Evolutionary conservation across 2,888 invertebrate species (phyloP).

Genomic region (Rhyacophila evoluta): DNA sequence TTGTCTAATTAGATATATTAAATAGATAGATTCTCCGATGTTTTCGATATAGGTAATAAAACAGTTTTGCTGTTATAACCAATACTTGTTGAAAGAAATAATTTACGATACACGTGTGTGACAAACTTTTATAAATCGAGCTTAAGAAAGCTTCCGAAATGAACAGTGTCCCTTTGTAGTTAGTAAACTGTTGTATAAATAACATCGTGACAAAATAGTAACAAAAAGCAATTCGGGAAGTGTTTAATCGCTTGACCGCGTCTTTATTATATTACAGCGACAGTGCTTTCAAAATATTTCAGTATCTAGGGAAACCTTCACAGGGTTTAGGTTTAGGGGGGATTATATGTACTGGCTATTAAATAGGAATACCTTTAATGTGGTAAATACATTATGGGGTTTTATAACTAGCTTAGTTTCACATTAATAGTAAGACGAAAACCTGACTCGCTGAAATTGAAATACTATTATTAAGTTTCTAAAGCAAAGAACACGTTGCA

Average conservation of each 20-base stretch:
- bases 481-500: no score
- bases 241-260: constrained; percentile 32
- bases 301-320: background rate
- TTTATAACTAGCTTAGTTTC: no score
- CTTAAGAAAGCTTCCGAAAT: background rate
- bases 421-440: no score
- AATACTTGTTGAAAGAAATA: no score
- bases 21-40: no score
- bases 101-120: no score
- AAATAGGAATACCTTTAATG: background rate
- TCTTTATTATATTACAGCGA: constrained; percentile 28
- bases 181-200: background rate
- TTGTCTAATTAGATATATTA: no score
- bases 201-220: background rate
- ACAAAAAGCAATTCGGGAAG: background rate
- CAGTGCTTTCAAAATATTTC: constrained; percentile 1
- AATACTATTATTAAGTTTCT: no score
- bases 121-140: no score
- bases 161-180: background rate
- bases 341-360: background rate
- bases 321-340: background rate
- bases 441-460: no score
- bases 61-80: no score
- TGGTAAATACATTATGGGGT: background rate
- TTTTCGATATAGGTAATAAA: no score